Percentiles rank a stretch among this genome's conserved stretches.
These are phyloP conservation scores for Sesia apiformis DNA, from an alignment of 2,888 invertebrate species.

Conservation along the genomic window DNA sequence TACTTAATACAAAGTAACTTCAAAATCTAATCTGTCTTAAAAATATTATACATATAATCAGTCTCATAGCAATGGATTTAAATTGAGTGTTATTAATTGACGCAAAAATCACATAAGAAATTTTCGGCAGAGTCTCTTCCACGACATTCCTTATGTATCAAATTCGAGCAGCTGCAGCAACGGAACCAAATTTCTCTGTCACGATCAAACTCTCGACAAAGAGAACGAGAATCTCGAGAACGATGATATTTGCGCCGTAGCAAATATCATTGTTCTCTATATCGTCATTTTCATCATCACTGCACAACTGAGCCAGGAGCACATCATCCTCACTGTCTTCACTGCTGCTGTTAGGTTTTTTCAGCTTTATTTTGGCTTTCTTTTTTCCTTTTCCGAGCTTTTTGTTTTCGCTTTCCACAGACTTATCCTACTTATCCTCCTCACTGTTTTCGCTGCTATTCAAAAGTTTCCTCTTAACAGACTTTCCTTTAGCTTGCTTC, in stretches of 20 bases:
- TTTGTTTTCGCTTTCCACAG: background rate
- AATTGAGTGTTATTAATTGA: background rate
- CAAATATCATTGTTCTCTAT: background rate
- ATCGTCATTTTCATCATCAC: background rate
- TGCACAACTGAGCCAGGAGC: background rate
- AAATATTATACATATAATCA: background rate
- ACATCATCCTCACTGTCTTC: background rate
- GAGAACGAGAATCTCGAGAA: too few species aligned
- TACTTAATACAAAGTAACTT: background rate
- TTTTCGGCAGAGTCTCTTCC: background rate
- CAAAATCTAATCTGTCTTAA: background rate
- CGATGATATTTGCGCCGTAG: too few species aligned
- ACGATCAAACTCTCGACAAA: background rate
- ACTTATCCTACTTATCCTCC: too few species aligned
- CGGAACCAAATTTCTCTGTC: conserved; percentile 2
- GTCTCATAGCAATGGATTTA: background rate
- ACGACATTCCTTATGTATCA: background rate
- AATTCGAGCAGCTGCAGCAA: background rate
- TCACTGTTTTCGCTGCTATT: background rate
- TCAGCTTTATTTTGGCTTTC: background rate
- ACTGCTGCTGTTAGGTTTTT: background rate
- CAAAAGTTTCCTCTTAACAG: background rate
- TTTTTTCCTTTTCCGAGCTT: background rate
- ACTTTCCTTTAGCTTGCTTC: background rate
- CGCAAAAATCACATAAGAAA: background rate